Evolutionary conservation across 2,113 vertebrate species (phyloP).

Genomic region (Balaeniceps rex): DNA sequence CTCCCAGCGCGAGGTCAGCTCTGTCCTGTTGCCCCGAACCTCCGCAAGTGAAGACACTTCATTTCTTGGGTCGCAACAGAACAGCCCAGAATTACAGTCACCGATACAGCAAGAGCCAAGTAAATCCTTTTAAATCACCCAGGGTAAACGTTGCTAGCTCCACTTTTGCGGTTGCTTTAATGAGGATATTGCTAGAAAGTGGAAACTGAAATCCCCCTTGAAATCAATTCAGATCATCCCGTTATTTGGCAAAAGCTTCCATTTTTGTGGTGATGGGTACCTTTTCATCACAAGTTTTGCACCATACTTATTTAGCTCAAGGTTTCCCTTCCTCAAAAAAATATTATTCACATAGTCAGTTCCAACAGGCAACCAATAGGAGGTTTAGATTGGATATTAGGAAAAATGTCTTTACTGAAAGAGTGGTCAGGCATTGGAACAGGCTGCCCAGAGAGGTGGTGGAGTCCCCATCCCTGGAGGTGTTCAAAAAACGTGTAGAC

Average conservation of each 20-base stretch:
- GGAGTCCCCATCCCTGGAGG: too few species aligned
- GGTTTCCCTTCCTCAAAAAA: not conserved
- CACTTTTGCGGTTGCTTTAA: not conserved
- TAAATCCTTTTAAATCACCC: not conserved
- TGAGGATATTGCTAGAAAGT: not conserved
- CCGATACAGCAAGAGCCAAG: not conserved
- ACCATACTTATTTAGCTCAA: not conserved
- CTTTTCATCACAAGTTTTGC: not conserved
- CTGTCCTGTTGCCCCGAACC: not conserved
- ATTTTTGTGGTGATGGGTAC: not conserved
- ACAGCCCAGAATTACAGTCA: not conserved
- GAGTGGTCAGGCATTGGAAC: too few species aligned
- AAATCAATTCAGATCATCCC: fast-evolving
- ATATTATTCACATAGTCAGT: not conserved
- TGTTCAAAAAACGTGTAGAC: too few species aligned
- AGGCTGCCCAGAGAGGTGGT: too few species aligned
- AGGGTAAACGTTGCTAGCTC: not conserved
- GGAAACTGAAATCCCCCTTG: not conserved
- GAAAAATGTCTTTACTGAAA: too few species aligned
- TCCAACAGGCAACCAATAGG: not conserved
- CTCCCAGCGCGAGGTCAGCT: not conserved
- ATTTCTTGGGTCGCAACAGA: not conserved
- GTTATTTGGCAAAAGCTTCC: not conserved
- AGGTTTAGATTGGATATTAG: too few species aligned
- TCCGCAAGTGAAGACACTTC: not conserved